A percentile compares a stretch with the other conserved stretches of the same genome.
phyloP scores from a whole-genome alignment of 2,888 invertebrate genomes.

The Drosophila mercatorum region DNA sequence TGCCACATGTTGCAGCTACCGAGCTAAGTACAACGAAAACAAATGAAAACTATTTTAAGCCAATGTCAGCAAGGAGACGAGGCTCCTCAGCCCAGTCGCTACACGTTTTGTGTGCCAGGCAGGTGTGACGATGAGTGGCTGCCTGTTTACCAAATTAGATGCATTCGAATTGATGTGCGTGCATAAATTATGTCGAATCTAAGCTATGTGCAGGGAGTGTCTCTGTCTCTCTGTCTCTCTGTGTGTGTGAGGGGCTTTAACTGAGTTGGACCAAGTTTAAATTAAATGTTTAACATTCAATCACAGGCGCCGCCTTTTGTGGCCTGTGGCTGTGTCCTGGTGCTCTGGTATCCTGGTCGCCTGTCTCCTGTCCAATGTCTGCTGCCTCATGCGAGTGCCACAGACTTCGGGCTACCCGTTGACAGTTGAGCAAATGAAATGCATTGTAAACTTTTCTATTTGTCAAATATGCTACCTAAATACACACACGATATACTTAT shows the following conservation, averaged over 20 bases:
- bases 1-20: slow-evolving; percentile 73
- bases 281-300: slow-evolving; percentile 79
- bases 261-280: slow-evolving; percentile 67
- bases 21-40: slow-evolving; percentile 62
- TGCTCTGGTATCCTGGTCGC: slow-evolving; percentile 3
- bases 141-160: slow-evolving; percentile 78
- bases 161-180: slow-evolving; percentile 78
- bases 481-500: slow-evolving; percentile 20
- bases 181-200: slow-evolving; percentile 73
- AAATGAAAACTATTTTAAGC: slow-evolving; percentile 79
- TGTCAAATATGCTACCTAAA: slow-evolving; percentile 51
- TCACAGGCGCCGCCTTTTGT: slow-evolving; percentile 57
- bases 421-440: slow-evolving; percentile 67
- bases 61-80: slow-evolving; percentile 43
- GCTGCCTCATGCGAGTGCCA: slow-evolving; percentile 14
- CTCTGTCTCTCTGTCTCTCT: background rate
- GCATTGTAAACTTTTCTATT: slow-evolving; percentile 75
- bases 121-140: slow-evolving; percentile 67
- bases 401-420: slow-evolving; percentile 42
- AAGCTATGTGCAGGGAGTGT: slow-evolving; percentile 13
- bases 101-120: slow-evolving; percentile 42
- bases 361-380: background rate
- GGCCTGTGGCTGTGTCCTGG: slow-evolving; percentile 56
- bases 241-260: slow-evolving; percentile 2
- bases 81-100: background rate